phyloP scores from a whole-genome alignment of 2,113 vertebrate genomes.

The Chamaea fasciata region DNA sequence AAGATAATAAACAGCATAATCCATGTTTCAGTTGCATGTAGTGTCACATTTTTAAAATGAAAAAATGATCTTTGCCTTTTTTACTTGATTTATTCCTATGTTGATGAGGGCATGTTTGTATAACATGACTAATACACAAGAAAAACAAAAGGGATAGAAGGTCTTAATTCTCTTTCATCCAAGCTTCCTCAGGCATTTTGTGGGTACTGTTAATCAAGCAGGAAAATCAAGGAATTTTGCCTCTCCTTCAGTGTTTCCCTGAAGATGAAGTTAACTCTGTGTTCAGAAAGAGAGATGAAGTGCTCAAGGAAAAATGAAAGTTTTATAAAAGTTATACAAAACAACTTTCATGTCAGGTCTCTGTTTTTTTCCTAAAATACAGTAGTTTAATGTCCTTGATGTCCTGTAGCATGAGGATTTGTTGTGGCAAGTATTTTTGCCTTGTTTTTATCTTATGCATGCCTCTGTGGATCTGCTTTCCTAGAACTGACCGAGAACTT shows the following conservation, averaged over 20 bases:
- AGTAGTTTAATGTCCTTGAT: neutral
- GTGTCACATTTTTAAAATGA: neutral
- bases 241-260: neutral
- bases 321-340: neutral
- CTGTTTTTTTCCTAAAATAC: neutral
- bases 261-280: neutral
- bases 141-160: neutral
- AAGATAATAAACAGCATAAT: neutral
- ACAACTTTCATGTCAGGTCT: neutral
- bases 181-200: neutral
- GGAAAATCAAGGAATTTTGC: neutral
- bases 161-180: neutral
- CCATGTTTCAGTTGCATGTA: neutral
- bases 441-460: neutral
- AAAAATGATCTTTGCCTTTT: neutral
- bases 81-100: neutral
- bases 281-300: neutral
- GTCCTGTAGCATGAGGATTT: accelerated
- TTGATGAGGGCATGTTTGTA: neutral
- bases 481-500: neutral
- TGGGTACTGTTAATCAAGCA: neutral
- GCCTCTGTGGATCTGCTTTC: neutral
- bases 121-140: neutral
- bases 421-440: neutral
- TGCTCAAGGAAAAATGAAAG: neutral